Evolutionary conservation across 2,888 invertebrate species (phyloP), one percentile per base, ranked within the genome.

Genomic region (Cetonia aurata): DNA sequence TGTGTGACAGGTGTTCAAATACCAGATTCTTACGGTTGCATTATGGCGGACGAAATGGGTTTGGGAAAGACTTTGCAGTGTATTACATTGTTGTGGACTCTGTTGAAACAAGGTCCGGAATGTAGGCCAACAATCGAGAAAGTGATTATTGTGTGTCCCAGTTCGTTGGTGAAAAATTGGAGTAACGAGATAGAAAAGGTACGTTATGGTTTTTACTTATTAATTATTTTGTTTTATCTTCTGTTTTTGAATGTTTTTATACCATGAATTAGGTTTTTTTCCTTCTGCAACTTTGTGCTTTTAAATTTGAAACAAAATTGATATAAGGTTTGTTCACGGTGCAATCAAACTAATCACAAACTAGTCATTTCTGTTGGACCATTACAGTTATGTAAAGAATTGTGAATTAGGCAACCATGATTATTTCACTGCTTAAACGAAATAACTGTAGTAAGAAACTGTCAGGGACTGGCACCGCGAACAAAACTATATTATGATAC

Each of bases 31-130:
- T 93, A 89, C 83, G 99, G 99, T 0, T 99, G 99, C 79, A 99
- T 99, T 56, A 99, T 99, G 99, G 99, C 99, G 2, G 99, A 99
- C 85, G 99, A 99, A 88, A 99, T 99, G 99, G 98, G 95, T 78
- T 87, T 99, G 42, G 99, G 99, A 1, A 99, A 99, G 86, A 99
- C 99, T 0, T 86, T 99, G 9, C 99, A 99, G 83, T 99, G 99
- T 83, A 98, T 99, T 69, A 94, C 98, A 0, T 86, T 99, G 10
- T 86, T 98, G 15, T 99, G 98, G 98, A 98, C 98, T 0, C 85
- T 99, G 19, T 84, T 99, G 76, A 89, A 93, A 46, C 99, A 99
- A 86, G 93, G 98, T 50, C 96, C 98, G 0, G 94, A 97, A 74
- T 94, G 93, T 73, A 94, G 93, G 80, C 95, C 98, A 0, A 90